A percentile compares a stretch with the other conserved stretches of the same genome.
phyloP scores from a whole-genome alignment of 2,797 vertebrate species.

The Myripristis jacobus region DNA sequence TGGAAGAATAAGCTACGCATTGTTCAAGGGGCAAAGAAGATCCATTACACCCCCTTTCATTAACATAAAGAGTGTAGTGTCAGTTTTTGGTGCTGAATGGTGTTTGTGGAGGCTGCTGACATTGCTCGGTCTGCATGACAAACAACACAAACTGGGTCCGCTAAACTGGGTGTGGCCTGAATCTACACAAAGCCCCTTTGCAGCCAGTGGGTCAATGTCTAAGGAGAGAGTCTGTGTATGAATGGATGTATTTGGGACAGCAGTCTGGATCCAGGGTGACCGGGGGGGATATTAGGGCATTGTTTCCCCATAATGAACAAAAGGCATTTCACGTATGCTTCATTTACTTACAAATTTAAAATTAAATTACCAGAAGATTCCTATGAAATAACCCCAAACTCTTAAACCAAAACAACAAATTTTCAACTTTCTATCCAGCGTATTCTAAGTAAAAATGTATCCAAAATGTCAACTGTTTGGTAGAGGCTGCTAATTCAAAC shows the following conservation, averaged over 20 bases:
- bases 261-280: conserved; percentile 32
- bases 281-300: conserved; percentile 44
- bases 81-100: conserved; percentile 31
- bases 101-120: conserved; percentile 38
- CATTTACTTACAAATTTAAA: too few relatives aligned
- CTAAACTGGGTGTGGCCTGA: conserved; percentile 70
- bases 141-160: conserved; percentile 58
- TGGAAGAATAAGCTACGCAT: conserved; percentile 41
- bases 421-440: too few relatives aligned
- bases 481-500: too few relatives aligned
- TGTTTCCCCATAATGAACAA: conserved; percentile 15
- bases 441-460: too few relatives aligned
- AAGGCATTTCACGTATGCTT: conserved; percentile 20
- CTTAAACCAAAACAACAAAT: too few relatives aligned
- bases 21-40: conserved; percentile 54
- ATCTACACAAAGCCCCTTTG: conserved; percentile 67
- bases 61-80: not conserved
- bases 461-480: too few relatives aligned
- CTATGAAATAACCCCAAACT: too few relatives aligned
- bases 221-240: conserved; percentile 55
- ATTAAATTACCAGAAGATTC: too few relatives aligned
- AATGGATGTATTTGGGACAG: conserved; percentile 54
- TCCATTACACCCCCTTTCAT: conserved; percentile 43
- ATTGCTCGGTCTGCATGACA: conserved; percentile 21
- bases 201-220: conserved; percentile 66